These are phyloP conservation scores for Lophotis ruficrista DNA, from an alignment of 2,113 vertebrate genomes.

Conservation along the genomic window DNA sequence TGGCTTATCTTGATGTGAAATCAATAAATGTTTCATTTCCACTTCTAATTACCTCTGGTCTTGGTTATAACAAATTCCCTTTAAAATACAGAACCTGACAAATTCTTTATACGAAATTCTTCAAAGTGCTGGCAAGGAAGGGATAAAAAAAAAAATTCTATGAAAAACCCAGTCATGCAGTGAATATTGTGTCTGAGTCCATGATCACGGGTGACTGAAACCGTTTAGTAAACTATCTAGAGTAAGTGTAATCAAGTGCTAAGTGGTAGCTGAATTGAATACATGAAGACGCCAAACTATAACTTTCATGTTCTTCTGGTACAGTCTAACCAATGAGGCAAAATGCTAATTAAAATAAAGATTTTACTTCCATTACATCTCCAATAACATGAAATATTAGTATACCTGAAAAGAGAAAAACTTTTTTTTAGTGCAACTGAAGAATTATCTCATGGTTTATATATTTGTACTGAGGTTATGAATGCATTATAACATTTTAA, in stretches of 20 bases:
- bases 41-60: constrained; percentile 29
- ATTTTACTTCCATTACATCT: background rate
- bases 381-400: background rate
- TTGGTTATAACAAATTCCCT: constrained; percentile 3
- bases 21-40: constrained; percentile 57
- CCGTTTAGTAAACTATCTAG: background rate
- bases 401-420: background rate
- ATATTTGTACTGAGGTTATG: background rate
- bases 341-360: background rate
- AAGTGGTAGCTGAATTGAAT: background rate
- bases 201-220: background rate
- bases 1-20: constrained; percentile 26
- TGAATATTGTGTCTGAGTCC: background rate
- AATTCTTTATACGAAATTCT: background rate
- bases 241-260: background rate
- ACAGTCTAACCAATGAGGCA: background rate
- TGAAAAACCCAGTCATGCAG: background rate
- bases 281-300: background rate
- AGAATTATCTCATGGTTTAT: background rate
- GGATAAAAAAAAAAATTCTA: background rate
- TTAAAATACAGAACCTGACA: background rate
- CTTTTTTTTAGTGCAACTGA: background rate
- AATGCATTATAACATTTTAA: background rate
- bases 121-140: background rate
- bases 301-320: background rate